Evolutionary conservation across 2,888 invertebrate species (phyloP), one percentile per base, ranked within the genome.

Genomic region (Tanypteryx hageni): DNA sequence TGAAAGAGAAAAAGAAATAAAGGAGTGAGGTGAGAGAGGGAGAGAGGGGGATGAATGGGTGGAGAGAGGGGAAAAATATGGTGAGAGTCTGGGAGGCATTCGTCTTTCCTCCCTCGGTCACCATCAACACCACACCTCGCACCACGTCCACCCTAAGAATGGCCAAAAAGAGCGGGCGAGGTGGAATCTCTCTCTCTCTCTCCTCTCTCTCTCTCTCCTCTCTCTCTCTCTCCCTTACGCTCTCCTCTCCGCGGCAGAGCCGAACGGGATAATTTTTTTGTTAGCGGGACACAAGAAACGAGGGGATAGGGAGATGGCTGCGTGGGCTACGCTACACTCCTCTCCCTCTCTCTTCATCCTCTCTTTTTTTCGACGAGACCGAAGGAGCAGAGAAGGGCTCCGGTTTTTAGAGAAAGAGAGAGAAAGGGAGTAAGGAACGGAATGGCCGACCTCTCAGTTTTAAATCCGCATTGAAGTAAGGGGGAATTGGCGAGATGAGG

Each of bases 401-500:
- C n/a, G n/a, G n/a, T 61, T 89, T 64, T 89, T 83, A 61, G 31
- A 31, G 27, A 44, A 16, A n/a, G 18, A 18, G 18, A 14, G 31
- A 16, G 61, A 61, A 61, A 61, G 59, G 61, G 59, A 59, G 61
- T 31, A 86, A 44, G 83, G 56, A 86, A 18, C 44, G 89, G 89
- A 89, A 68, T 64, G 68, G 64, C 64, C 89, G 64, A 68, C 89
- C 64, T 89, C 89, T 68, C 89, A 89, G 89, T 89, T 89, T 89
- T 89, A 89, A 89, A 89, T 89, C 89, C 89, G 89, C 89, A 89
- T 89, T 64, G 64, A 86, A 86, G 61, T 86, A 61, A 44, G 44
- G 59, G 8, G 86, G 86, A 61, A n/a, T 13, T 27, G 56, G 83
- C 83, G 56, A 16, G 56, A 56, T 7, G n/a, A 64, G 56, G 44